These are phyloP conservation scores for Hydriomena furcata DNA, from an alignment of 2,888 invertebrate species.

Conservation along the genomic window DNA sequence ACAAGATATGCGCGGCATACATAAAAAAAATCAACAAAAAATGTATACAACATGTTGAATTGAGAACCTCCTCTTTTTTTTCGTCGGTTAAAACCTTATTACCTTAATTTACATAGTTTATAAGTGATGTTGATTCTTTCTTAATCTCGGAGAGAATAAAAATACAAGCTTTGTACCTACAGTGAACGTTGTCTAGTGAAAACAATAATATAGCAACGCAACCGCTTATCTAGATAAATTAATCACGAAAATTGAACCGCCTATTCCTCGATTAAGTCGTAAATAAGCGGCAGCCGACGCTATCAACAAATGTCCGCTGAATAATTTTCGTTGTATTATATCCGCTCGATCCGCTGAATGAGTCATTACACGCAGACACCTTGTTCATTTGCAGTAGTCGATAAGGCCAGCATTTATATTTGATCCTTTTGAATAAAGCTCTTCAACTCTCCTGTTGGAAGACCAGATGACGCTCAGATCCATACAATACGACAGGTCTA, in stretches of 20 bases:
- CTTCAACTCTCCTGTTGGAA: constrained; percentile 1
- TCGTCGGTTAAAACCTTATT: too few species aligned
- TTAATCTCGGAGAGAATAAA: too few species aligned
- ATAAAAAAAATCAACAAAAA: too few species aligned
- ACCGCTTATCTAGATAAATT: constrained; percentile 8
- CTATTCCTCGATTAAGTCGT: constrained; percentile 15
- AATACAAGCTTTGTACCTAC: neutral
- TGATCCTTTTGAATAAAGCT: neutral
- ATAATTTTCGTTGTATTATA: constrained; percentile 16
- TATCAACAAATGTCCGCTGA: constrained; percentile 3
- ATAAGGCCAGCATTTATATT: neutral
- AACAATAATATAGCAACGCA: neutral
- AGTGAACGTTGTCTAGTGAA: neutral
- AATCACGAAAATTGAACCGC: constrained; percentile 20
- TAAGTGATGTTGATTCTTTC: too few species aligned
- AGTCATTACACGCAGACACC: constrained; percentile 16
- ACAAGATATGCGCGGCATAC: too few species aligned
- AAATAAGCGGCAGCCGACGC: constrained; percentile 13
- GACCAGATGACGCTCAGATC: too few species aligned
- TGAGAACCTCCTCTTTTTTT: too few species aligned
- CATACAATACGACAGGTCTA: too few species aligned
- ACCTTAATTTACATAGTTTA: too few species aligned
- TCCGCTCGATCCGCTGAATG: constrained; percentile 8
- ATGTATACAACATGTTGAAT: too few species aligned
- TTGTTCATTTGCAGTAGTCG: constrained; percentile 6